Evolutionary conservation across 2,797 vertebrate genomes (phyloP).

Genomic region (Antrozous pallidus): DNA sequence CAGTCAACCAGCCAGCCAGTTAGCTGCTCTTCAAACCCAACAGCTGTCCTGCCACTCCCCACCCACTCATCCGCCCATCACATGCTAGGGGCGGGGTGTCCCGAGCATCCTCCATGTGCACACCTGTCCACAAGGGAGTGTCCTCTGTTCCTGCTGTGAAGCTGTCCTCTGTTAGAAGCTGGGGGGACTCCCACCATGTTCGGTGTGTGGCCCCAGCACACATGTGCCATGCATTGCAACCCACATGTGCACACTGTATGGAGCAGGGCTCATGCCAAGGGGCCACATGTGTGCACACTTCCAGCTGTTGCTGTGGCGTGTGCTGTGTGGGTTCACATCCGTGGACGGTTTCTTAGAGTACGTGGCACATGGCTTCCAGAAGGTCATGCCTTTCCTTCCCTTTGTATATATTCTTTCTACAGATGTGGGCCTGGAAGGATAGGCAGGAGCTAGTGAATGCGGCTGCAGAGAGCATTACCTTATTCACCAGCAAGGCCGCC

Average conservation of each 20-base stretch:
- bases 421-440: background rate
- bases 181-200: background rate
- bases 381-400: background rate
- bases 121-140: background rate
- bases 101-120: background rate
- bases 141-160: background rate
- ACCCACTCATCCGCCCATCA: background rate
- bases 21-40: background rate
- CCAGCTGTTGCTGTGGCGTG: background rate
- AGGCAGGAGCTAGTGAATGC: rapidly evolving
- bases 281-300: rapidly evolving
- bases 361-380: background rate
- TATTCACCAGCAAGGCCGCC: rapidly evolving
- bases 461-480: background rate
- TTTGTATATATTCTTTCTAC: background rate
- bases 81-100: background rate
- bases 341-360: background rate
- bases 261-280: rapidly evolving
- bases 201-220: background rate
- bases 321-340: background rate
- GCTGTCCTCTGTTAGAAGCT: background rate
- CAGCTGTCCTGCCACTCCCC: background rate
- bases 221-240: rapidly evolving
- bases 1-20: slow-evolving; percentile 36
- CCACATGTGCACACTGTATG: rapidly evolving